Conservation (phyloP, 2,888 invertebrate species). For the Exephanes ischioxanthus region DNA sequence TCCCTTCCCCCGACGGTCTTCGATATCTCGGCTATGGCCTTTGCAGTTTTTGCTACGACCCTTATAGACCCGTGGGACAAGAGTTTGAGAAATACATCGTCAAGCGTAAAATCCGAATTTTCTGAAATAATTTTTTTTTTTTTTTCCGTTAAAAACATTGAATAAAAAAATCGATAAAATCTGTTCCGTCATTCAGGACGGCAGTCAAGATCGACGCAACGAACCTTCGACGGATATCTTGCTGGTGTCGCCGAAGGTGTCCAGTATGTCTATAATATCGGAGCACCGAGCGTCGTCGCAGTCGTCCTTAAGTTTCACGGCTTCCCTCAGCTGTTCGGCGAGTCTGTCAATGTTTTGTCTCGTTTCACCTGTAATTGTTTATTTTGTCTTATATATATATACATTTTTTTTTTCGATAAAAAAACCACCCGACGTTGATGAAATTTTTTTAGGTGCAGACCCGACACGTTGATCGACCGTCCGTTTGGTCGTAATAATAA, state of each 20-base stretch:
- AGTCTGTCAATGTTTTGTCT: slow-evolving; percentile 74
- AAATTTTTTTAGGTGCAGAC: not conserved
- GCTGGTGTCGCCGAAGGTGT: slow-evolving; percentile 74
- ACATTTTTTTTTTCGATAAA: not conserved
- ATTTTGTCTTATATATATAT: not conserved
- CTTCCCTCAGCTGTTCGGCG: slow-evolving; percentile 71
- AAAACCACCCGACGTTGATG: not conserved
- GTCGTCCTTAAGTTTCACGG: slow-evolving; percentile 69
- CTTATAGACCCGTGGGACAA: slow-evolving; percentile 75
- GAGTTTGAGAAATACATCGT: slow-evolving; percentile 77
- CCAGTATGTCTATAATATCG: slow-evolving; percentile 73
- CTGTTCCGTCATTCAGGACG: not conserved
- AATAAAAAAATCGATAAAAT: not conserved
- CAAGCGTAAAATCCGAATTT: slow-evolving; percentile 72
- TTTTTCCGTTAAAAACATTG: not conserved
- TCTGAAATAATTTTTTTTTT: slow-evolving; percentile 71
- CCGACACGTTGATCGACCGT: not conserved
- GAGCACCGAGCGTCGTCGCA: slow-evolving; percentile 60
- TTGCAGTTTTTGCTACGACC: slow-evolving; percentile 86
- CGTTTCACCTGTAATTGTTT: slow-evolving; percentile 68
- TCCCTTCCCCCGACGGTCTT: slow-evolving; percentile 92
- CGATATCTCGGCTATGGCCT: slow-evolving; percentile 93
- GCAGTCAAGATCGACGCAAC: not conserved
- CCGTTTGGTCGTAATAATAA: not conserved
- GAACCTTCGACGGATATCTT: slow-evolving; percentile 75